Conservation (phyloP, 2,113 vertebrate genomes). For the Tupaia tana region DNA sequence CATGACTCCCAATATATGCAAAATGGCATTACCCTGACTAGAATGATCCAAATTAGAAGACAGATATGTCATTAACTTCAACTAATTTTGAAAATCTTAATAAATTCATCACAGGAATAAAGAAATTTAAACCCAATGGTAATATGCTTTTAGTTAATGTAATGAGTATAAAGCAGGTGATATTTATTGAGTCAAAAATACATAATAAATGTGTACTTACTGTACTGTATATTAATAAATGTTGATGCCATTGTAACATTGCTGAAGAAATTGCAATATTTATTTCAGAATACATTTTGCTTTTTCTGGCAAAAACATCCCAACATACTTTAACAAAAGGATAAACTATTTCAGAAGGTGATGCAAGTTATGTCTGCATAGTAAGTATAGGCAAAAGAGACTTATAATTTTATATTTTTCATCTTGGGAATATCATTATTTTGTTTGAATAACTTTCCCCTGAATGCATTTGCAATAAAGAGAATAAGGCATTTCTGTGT, state of each 20-base stretch:
- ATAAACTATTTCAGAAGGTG: not conserved
- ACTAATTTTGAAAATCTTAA: not conserved
- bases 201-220: not conserved
- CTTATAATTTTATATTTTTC: constrained; percentile 53
- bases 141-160: not conserved
- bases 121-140: not conserved
- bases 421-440: constrained; percentile 22
- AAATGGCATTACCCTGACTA: not conserved
- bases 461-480: constrained; percentile 49
- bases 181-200: not conserved
- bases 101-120: not conserved
- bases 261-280: constrained; percentile 3
- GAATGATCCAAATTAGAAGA: not conserved
- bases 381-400: not conserved
- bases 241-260: not conserved
- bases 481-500: constrained; percentile 38
- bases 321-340: constrained; percentile 22
- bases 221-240: not conserved
- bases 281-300: constrained; percentile 4
- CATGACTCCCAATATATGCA: not conserved
- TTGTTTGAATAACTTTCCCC: constrained; percentile 33
- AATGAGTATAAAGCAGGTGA: not conserved
- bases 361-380: constrained; percentile 44
- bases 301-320: not conserved
- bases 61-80: not conserved